A percentile compares a stretch with the other conserved stretches of the same genome.
These are phyloP conservation scores for Parazoanthus swiftii DNA, from an alignment of 92 coral and sea anemone genomes.

Conservation along the genomic window DNA sequence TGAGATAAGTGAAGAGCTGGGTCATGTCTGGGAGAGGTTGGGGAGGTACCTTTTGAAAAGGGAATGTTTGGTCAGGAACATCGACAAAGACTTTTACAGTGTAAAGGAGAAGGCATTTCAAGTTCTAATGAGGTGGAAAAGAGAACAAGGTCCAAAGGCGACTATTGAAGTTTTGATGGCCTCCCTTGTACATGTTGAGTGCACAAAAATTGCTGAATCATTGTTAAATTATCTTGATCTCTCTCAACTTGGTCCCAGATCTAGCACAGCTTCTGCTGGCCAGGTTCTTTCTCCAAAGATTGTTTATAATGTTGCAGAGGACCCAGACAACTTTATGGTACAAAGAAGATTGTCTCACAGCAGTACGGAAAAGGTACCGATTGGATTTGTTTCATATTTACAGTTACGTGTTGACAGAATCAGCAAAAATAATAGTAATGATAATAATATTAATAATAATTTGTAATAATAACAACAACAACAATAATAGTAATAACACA, in stretches of 20 bases:
- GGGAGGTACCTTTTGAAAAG: slow-evolving; percentile 66
- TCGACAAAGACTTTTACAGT: slow-evolving; percentile 69
- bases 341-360: neutral
- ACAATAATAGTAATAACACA: too few relatives aligned
- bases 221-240: slow-evolving; percentile 43
- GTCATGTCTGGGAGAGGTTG: slow-evolving; percentile 72
- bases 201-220: slow-evolving; percentile 63
- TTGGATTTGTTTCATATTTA: neutral
- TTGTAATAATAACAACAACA: too few relatives aligned
- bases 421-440: too few relatives aligned
- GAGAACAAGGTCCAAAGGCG: slow-evolving; percentile 49
- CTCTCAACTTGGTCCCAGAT: neutral
- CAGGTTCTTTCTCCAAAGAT: slow-evolving; percentile 12
- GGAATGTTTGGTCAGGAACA: slow-evolving; percentile 75
- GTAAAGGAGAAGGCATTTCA: slow-evolving; percentile 85
- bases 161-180: slow-evolving; percentile 47
- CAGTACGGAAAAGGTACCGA: slow-evolving; percentile 20
- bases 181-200: slow-evolving; percentile 46
- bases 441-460: neutral
- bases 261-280: too few relatives aligned
- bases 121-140: slow-evolving; percentile 69
- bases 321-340: slow-evolving; percentile 22
- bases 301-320: slow-evolving; percentile 28
- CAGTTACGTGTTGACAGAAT: neutral
- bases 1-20: slow-evolving; percentile 73